Conservation (phyloP, 2,113 vertebrate genomes). For the Oncorhynchus keta region DNA sequence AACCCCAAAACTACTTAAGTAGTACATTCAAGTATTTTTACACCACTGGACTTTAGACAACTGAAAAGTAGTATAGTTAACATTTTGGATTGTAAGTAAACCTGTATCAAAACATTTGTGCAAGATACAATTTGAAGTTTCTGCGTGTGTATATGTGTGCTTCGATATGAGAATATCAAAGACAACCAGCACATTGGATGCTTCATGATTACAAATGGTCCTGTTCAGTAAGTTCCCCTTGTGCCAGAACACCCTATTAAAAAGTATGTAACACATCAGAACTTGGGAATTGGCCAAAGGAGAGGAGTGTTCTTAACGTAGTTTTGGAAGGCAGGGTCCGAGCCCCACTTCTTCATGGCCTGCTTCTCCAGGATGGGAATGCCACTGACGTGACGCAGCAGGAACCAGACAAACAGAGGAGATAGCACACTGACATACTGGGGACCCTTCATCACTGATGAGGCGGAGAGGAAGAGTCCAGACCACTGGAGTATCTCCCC, state of each 20-base stretch:
- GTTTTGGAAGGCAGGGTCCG: conserved; percentile 64
- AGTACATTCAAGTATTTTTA: too few species aligned
- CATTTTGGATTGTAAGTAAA: too few species aligned
- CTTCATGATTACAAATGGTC: background rate
- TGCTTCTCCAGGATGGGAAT: conserved; percentile 78
- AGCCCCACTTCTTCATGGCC: conserved; percentile 74
- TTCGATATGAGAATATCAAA: too few species aligned
- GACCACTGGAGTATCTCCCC: conserved; percentile 82
- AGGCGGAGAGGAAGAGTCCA: conserved; percentile 77
- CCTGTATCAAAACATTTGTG: too few species aligned
- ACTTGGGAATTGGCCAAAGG: conserved; percentile 71
- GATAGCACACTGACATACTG: conserved; percentile 72
- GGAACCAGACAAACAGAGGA: conserved; percentile 78
- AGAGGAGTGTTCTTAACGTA: conserved; percentile 76
- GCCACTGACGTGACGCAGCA: conserved; percentile 74
- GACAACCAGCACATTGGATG: too few species aligned
- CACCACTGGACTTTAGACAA: too few species aligned
- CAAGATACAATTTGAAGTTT: too few species aligned
- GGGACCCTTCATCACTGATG: conserved; percentile 69
- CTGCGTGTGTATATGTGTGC: too few species aligned
- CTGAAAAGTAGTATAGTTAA: too few species aligned
- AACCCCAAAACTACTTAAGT: too few species aligned
- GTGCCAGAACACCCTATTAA: background rate
- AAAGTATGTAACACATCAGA: conserved; percentile 29
- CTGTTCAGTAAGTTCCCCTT: background rate